A percentile compares a stretch with the other conserved stretches of the same genome.
Evolutionary conservation across 2,113 vertebrate species (phyloP).

Genomic region (Datnioides undecimradiatus): DNA sequence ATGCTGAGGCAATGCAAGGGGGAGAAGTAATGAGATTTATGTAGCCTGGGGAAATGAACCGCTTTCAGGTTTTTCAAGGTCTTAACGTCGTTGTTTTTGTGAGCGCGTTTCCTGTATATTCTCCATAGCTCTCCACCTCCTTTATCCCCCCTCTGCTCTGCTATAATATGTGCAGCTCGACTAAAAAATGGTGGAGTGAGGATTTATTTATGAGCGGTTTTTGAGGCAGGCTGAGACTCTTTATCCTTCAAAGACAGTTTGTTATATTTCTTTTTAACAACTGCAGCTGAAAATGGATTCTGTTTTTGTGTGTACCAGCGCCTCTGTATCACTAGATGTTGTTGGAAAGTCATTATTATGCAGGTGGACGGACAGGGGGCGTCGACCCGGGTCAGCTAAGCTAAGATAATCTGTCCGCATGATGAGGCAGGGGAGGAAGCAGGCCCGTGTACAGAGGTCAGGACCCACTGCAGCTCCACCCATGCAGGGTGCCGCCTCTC

Average conservation of each 20-base stretch:
- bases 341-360: constrained; percentile 52
- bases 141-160: background rate
- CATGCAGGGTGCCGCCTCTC: background rate
- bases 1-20: constrained; percentile 43
- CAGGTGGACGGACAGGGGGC: constrained; percentile 11
- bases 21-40: constrained; percentile 63
- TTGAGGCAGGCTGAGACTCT: constrained; percentile 17
- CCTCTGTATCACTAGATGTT: constrained; percentile 25
- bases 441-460: constrained; percentile 47
- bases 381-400: constrained; percentile 23
- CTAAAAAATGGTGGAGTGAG: constrained; percentile 33
- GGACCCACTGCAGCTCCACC: constrained; percentile 15
- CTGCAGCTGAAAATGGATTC: background rate
- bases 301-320: background rate
- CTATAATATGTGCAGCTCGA: constrained; percentile 10
- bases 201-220: constrained; percentile 42
- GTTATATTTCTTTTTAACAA: constrained; percentile 23
- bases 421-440: background rate
- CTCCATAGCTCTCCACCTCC: background rate
- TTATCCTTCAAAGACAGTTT: constrained; percentile 33
- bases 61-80: constrained; percentile 42
- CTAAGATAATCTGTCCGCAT: constrained; percentile 50
- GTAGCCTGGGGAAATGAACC: constrained; percentile 43
- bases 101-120: constrained; percentile 9
- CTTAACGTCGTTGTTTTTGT: constrained; percentile 49